These are phyloP conservation scores for Zapus hudsonius DNA, from an alignment of 2,113 vertebrate genomes.

Conservation along the genomic window DNA sequence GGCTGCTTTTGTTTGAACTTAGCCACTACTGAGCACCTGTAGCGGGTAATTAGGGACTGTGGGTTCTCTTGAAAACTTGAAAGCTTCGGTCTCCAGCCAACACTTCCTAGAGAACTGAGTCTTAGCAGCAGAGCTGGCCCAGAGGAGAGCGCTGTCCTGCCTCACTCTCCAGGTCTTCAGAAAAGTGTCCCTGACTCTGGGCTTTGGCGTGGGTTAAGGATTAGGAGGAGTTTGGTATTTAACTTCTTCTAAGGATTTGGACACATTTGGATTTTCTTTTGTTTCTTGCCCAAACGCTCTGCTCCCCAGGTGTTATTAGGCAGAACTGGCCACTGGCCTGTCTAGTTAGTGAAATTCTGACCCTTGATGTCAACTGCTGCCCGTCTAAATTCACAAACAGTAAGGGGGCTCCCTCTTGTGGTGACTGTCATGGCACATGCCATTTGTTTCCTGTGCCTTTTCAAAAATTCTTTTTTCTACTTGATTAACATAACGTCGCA, in stretches of 20 bases:
- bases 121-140: too few species aligned
- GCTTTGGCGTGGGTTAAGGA: background rate
- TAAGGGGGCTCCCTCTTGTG: conserved; percentile 59
- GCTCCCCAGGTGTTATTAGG: background rate
- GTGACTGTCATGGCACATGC: background rate
- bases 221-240: background rate
- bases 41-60: background rate
- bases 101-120: background rate
- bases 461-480: background rate
- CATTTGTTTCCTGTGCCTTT: background rate
- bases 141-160: background rate
- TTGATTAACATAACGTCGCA: background rate
- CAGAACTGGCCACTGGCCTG: background rate
- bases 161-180: background rate
- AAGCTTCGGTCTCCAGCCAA: background rate
- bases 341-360: background rate
- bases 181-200: background rate
- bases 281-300: background rate
- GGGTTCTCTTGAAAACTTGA: background rate
- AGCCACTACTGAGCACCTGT: background rate
- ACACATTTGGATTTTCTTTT: background rate
- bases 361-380: background rate
- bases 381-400: background rate
- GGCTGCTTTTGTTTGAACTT: background rate
- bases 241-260: background rate